Evolutionary conservation across 2,113 vertebrate genomes (phyloP).

Genomic region (Barnardius zonarius): DNA sequence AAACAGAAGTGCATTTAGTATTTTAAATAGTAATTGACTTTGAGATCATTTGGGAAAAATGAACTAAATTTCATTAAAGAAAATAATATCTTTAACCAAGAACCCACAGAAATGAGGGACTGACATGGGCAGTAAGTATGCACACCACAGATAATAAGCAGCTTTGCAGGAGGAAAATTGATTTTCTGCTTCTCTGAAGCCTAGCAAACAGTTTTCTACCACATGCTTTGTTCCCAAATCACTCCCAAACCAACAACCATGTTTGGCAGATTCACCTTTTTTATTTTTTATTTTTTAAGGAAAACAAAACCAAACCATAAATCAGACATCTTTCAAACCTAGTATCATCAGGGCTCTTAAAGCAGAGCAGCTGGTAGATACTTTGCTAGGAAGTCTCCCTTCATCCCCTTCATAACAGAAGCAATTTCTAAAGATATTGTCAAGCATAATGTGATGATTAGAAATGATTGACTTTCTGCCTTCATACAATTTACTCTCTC

Average conservation of each 20-base stretch:
- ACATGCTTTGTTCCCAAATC: background rate
- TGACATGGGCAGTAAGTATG: background rate
- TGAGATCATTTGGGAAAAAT: background rate
- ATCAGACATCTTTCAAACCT: background rate
- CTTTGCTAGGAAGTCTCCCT: background rate
- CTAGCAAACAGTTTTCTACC: background rate
- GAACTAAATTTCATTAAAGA: constrained; percentile 14
- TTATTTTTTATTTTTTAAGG: background rate
- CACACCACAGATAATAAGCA: constrained; percentile 1
- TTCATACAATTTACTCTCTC: background rate
- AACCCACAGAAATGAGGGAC: background rate
- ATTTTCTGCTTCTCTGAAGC: constrained; percentile 44
- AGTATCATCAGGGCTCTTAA: background rate
- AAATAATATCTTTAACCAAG: background rate
- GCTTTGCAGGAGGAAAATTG: background rate
- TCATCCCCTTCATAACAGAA: background rate
- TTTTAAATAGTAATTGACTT: constrained; percentile 11
- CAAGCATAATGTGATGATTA: background rate
- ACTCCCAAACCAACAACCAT: background rate
- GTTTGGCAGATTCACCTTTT: background rate
- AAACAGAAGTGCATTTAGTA: background rate
- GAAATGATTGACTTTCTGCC: constrained; percentile 5
- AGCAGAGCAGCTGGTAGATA: background rate
- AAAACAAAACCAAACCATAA: background rate
- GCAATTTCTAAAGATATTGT: background rate